Evolutionary conservation across 2,888 invertebrate genomes (phyloP), one percentile per base, ranked within the genome.

Genomic region (Athrips mouffetella): DNA sequence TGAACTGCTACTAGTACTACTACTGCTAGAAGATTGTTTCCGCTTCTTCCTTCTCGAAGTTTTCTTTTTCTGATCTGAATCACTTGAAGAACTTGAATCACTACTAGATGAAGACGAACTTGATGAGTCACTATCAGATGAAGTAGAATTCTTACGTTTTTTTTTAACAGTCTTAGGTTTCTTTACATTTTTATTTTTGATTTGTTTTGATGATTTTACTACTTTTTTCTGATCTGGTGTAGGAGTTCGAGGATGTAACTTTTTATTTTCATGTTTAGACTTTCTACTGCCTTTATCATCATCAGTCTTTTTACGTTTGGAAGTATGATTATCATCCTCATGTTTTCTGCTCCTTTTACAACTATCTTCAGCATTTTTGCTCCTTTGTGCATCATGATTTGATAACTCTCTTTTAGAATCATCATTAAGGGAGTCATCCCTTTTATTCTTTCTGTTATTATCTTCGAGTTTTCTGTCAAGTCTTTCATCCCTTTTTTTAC

Each of bases 11-110:
- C 70, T 73, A 53, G 75, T 79, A 54, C 82, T 82, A 46, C 73
- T 76, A 50, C 77, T 83, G n/a, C 79, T 76, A 21, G 79, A 68
- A 18, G 80, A 80, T 55, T 67, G 62, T 49, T 76, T 79, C 55
- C 72, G 77, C 53, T 67, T 79, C 57, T 67, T 77, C 47, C 63
- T 67, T 55, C 58, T 65, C 18, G 62, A 47, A 45, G 67, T 73
- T 45, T 67, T 84, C 57, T 72, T 83, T 48, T 68, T 81, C 42
- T 57, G 63, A 51, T 74, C 72, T 29, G 65, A 67, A 27, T 80
- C 81, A 63, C 80, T 82, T 10, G 84, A 81, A 15, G 83, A 78
- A 59, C 77, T 83, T 30, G 80, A 73, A 3, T 77, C 77, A 56
- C 76, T 78, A 53, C 73, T 79, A 2, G 83, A 70, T 29, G 80